These are phyloP conservation scores for Vombatus ursinus DNA, from an alignment of 2,113 vertebrate genomes.

Conservation along the genomic window DNA sequence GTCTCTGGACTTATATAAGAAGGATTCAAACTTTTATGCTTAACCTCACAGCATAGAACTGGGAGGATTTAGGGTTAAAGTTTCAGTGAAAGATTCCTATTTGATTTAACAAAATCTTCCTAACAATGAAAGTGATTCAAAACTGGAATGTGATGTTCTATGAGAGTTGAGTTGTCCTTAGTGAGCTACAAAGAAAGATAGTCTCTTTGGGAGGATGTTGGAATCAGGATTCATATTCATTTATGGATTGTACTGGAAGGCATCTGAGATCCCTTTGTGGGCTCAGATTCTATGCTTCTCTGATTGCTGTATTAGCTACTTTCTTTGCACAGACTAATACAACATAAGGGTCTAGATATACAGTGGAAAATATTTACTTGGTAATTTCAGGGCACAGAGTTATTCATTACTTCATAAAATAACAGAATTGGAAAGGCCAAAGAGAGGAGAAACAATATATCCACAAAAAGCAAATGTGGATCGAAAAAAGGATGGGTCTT, in stretches of 20 bases:
- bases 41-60: not conserved
- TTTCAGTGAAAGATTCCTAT: too few species aligned
- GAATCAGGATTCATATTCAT: not conserved
- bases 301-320: not conserved
- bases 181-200: not conserved
- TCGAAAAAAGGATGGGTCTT: not conserved
- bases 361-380: too few species aligned
- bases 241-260: not conserved
- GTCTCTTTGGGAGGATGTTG: not conserved
- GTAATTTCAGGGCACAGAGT: not conserved
- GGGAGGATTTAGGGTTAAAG: too few species aligned
- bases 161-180: not conserved
- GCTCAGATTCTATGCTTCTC: not conserved
- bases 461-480: not conserved
- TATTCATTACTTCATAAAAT: not conserved
- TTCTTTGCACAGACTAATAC: not conserved
- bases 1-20: not conserved
- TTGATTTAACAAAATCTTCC: too few species aligned
- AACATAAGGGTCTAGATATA: too few species aligned
- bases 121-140: not conserved
- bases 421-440: not conserved
- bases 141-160: not conserved
- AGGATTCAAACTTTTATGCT: not conserved
- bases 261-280: too few species aligned
- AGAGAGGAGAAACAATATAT: not conserved